These are phyloP conservation scores for Callionymus lyra DNA, from an alignment of 2,113 vertebrate species.

Conservation along the genomic window DNA sequence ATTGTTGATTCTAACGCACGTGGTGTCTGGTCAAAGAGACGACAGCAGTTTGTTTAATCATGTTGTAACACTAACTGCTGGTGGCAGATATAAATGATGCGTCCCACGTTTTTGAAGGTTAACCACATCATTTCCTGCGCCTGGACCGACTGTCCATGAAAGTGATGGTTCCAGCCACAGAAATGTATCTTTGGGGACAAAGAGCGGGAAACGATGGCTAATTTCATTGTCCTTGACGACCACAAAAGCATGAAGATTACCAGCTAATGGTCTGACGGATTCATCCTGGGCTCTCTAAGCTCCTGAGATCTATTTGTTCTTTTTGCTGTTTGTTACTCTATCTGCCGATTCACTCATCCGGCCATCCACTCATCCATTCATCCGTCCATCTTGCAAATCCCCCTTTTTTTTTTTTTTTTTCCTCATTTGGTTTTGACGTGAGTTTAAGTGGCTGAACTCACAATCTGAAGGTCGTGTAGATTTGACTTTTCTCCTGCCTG, in stretches of 20 bases:
- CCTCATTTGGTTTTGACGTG: slow-evolving; percentile 18
- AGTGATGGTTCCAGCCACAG: slow-evolving; percentile 7
- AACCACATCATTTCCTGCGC: slow-evolving; percentile 30
- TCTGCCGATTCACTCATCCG: slow-evolving; percentile 33
- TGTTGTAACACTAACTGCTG: slow-evolving; percentile 40
- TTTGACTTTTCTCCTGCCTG: slow-evolving; percentile 34
- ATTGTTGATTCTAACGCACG: too few relatives aligned
- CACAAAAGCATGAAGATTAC: slow-evolving; percentile 35
- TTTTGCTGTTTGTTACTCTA: slow-evolving; percentile 47
- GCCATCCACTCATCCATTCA: slow-evolving; percentile 48
- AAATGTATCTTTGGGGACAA: slow-evolving; percentile 17
- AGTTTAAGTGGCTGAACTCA: slow-evolving; percentile 34
- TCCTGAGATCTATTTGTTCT: slow-evolving; percentile 48
- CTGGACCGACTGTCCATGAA: slow-evolving; percentile 19
- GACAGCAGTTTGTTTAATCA: slow-evolving; percentile 17
- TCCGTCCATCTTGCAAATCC: slow-evolving; percentile 51
- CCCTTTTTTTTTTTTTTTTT: slow-evolving; percentile 17
- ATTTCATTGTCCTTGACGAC: slow-evolving; percentile 29
- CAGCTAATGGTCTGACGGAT: slow-evolving; percentile 23
- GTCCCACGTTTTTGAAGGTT: slow-evolving; percentile 52
- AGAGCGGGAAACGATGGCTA: slow-evolving; percentile 16
- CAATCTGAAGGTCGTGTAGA: slow-evolving; percentile 46
- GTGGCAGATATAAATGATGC: slow-evolving; percentile 44
- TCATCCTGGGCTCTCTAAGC: slow-evolving; percentile 27
- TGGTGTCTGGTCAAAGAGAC: too few relatives aligned